Conservation (phyloP, 2,113 vertebrate genomes). For the Pseudorhombus dupliciocellatus region DNA sequence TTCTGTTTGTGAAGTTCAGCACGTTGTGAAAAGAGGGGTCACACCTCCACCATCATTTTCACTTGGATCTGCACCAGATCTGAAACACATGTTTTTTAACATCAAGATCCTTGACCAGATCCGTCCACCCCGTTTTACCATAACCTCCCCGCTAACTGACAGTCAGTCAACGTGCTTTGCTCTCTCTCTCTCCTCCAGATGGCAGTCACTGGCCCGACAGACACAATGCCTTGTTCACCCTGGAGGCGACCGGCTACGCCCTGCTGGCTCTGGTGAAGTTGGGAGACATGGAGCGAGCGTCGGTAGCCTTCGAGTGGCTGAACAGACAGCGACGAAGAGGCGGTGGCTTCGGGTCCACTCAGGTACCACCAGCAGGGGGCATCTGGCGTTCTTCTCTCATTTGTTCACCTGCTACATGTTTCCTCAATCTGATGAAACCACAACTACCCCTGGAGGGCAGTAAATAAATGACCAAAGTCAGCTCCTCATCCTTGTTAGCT, state of each 20-base stretch:
- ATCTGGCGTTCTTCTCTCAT: not conserved
- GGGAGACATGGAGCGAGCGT: slow-evolving; percentile 57
- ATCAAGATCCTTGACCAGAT: too few relatives aligned
- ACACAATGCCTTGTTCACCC: slow-evolving; percentile 58
- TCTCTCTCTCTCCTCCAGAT: slow-evolving; percentile 23
- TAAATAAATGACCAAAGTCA: too few relatives aligned
- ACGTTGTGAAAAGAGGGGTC: too few relatives aligned
- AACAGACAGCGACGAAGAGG: slow-evolving; percentile 72
- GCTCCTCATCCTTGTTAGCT: too few relatives aligned
- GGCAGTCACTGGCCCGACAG: slow-evolving; percentile 72
- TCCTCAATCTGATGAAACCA: too few relatives aligned
- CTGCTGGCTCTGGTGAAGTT: slow-evolving; percentile 77
- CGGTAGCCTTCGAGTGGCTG: slow-evolving; percentile 74
- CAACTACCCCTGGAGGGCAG: too few relatives aligned
- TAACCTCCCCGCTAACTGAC: too few relatives aligned
- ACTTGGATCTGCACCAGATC: too few relatives aligned
- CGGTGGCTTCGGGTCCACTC: slow-evolving; percentile 79
- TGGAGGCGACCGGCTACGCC: slow-evolving; percentile 81
- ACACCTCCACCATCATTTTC: too few relatives aligned
- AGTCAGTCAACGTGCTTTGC: not conserved
- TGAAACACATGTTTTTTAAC: too few relatives aligned
- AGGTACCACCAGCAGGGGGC: slow-evolving; percentile 64
- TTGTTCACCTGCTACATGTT: too few relatives aligned
- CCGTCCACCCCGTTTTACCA: too few relatives aligned
- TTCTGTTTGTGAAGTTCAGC: not conserved